These are phyloP conservation scores for Amphiprion ocellaris DNA, from an alignment of 2,113 vertebrate species.

Conservation along the genomic window DNA sequence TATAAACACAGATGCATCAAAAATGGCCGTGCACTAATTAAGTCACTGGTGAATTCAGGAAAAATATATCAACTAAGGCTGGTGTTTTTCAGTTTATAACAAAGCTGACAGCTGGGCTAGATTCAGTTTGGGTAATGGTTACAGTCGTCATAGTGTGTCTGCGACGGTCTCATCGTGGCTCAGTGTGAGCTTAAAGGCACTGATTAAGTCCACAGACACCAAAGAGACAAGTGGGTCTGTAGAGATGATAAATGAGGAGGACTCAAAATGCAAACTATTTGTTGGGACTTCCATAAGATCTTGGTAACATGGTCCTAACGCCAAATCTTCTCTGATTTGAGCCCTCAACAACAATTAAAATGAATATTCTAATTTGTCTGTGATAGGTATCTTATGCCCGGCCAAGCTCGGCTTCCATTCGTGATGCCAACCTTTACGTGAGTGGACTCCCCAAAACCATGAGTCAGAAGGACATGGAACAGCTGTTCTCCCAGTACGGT, in stretches of 20 bases:
- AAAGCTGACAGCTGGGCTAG: slow-evolving; percentile 38
- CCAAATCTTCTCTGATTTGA: not conserved
- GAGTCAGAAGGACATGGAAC: slow-evolving; percentile 98
- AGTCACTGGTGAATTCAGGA: slow-evolving; percentile 63
- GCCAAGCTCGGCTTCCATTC: slow-evolving; percentile 95
- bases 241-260: slow-evolving; percentile 4
- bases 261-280: not conserved
- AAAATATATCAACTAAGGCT: slow-evolving; percentile 53
- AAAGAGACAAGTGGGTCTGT: slow-evolving; percentile 24
- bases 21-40: slow-evolving; percentile 64
- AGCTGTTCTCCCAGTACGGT: slow-evolving; percentile 96
- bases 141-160: slow-evolving; percentile 16
- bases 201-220: slow-evolving; percentile 53
- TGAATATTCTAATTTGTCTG: slow-evolving; percentile 16
- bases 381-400: slow-evolving; percentile 93
- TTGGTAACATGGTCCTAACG: not conserved
- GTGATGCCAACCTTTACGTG: slow-evolving; percentile 96
- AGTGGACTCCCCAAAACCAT: slow-evolving; percentile 96
- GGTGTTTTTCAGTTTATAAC: slow-evolving; percentile 55
- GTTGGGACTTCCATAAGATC: too few species aligned
- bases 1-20: slow-evolving; percentile 60
- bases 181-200: slow-evolving; percentile 37
- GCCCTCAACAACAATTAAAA: not conserved
- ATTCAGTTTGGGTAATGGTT: slow-evolving; percentile 40
- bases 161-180: slow-evolving; percentile 21